These are phyloP conservation scores for Capromys pilorides DNA, from an alignment of 2,797 vertebrate genomes.

Conservation along the genomic window DNA sequence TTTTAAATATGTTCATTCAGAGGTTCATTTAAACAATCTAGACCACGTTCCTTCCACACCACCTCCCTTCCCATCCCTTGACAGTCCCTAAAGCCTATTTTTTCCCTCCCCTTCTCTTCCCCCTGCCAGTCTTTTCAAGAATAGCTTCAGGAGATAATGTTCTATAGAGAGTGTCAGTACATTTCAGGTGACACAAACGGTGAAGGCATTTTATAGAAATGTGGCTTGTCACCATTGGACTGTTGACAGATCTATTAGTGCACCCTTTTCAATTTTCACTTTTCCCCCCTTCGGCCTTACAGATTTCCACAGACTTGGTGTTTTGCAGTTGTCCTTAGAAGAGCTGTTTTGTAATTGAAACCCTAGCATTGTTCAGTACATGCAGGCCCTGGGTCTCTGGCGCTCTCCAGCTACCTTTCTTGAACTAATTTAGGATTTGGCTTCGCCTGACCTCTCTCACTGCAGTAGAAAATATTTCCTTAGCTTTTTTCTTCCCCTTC, in stretches of 20 bases:
- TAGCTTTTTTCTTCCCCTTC: constrained; percentile 76
- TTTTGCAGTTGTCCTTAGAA: constrained; percentile 74
- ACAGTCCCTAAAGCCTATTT: background rate
- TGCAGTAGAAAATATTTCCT: constrained; percentile 78
- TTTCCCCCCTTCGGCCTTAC: constrained; percentile 71
- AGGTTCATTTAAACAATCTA: constrained; percentile 57
- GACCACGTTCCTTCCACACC: background rate
- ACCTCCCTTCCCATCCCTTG: constrained; percentile 35
- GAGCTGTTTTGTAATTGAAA: constrained; percentile 78
- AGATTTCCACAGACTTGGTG: constrained; percentile 72
- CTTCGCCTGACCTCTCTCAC: constrained; percentile 80
- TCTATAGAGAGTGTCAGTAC: constrained; percentile 72
- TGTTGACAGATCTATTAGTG: constrained; percentile 80
- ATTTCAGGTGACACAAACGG: constrained; percentile 76
- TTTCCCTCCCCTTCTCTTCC: constrained; percentile 28
- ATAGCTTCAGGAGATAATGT: constrained; percentile 68
- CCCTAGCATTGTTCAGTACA: constrained; percentile 67
- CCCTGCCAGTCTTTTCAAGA: constrained; percentile 69
- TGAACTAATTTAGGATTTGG: constrained; percentile 82
- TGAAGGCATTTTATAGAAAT: constrained; percentile 78
- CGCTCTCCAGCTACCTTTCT: constrained; percentile 76
- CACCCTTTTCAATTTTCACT: constrained; percentile 79
- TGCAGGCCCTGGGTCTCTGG: constrained; percentile 65
- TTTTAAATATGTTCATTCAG: constrained; percentile 40
- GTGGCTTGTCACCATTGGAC: constrained; percentile 77